Conservation (phyloP, 2,113 vertebrate genomes). For the Phalacrocorax carbo region DNA sequence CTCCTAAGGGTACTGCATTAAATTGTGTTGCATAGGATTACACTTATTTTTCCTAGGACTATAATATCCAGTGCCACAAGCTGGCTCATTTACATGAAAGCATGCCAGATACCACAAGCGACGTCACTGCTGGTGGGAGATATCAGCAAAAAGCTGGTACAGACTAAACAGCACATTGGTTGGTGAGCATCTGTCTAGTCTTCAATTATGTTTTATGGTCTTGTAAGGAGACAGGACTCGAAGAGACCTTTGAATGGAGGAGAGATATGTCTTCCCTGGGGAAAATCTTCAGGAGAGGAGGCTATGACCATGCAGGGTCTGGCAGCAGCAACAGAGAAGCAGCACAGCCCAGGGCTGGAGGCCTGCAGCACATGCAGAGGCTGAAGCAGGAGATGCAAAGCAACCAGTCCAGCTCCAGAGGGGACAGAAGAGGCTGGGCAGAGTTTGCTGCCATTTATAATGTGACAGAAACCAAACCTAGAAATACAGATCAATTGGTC, state of each 20-base stretch:
- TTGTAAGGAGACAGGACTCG: neutral
- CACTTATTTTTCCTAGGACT: neutral
- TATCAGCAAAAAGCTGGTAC: neutral
- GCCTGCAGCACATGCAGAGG: neutral
- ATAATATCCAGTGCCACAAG: neutral
- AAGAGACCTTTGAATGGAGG: neutral
- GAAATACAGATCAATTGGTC: neutral
- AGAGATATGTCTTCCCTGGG: neutral
- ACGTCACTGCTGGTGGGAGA: neutral
- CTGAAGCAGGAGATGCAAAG: neutral
- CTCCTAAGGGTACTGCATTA: neutral
- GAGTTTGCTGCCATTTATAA: neutral
- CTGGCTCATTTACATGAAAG: neutral
- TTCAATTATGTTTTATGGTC: neutral
- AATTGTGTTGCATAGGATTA: neutral
- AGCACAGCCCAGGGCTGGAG: neutral
- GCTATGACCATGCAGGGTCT: neutral
- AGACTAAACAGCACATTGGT: neutral
- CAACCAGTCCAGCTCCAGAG: neutral
- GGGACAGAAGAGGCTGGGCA: neutral
- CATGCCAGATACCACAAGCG: neutral
- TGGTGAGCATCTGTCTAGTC: neutral
- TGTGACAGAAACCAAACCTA: neutral
- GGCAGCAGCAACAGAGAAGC: neutral
- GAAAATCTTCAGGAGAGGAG: neutral